Conservation (phyloP, 2,113 vertebrate species). For the Colaptes auratus region DNA sequence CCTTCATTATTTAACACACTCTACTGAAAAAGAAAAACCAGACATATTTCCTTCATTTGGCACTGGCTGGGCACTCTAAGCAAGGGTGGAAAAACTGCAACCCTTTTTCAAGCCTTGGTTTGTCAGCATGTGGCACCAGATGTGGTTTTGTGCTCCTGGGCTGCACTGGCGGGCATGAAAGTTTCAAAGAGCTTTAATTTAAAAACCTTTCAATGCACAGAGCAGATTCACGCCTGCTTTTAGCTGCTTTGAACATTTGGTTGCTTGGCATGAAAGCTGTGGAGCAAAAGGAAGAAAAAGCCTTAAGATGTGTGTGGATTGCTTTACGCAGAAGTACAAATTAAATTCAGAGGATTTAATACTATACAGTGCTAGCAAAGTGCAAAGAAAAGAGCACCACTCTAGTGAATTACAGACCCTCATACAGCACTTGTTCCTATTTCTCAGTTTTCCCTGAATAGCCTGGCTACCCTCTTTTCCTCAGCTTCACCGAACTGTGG, state of each 20-base stretch:
- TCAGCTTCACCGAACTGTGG: not conserved
- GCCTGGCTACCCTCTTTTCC: not conserved
- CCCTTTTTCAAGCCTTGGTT: not conserved
- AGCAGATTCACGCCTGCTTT: slow-evolving; percentile 4
- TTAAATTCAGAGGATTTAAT: not conserved
- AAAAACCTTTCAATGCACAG: slow-evolving; percentile 3
- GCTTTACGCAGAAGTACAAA: not conserved
- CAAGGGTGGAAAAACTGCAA: not conserved
- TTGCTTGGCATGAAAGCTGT: not conserved
- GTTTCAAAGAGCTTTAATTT: slow-evolving; percentile 41
- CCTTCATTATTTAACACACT: not conserved
- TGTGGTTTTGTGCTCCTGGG: not conserved
- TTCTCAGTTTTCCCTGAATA: slow-evolving; percentile 7
- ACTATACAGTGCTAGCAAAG: not conserved
- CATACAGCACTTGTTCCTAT: not conserved
- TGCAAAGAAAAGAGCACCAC: not conserved
- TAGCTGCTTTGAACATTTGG: slow-evolving; percentile 13
- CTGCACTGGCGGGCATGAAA: not conserved
- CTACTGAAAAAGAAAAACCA: not conserved
- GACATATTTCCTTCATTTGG: not conserved
- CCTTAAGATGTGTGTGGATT: not conserved
- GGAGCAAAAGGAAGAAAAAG: slow-evolving; percentile 1
- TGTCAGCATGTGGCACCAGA: not conserved
- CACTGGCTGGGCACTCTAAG: not conserved
- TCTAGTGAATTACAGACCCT: not conserved